These are phyloP conservation scores for Agriopis aurantiaria DNA, from an alignment of 2,888 invertebrate species.

Conservation along the genomic window DNA sequence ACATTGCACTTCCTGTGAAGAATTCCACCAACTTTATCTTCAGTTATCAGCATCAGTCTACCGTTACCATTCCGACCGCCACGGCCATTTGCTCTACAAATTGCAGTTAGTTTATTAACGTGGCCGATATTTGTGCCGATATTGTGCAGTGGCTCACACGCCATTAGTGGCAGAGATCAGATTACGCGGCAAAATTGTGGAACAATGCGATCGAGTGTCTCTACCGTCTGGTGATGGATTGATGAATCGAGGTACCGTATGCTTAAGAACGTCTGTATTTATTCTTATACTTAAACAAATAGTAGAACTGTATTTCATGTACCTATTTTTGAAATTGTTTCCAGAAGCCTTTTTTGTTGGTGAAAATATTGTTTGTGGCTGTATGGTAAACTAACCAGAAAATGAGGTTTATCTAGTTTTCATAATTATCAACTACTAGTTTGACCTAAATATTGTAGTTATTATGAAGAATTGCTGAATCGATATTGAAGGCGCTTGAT, in stretches of 20 bases:
- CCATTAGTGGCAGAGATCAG: constrained; percentile 69
- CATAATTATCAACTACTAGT: constrained; percentile 5
- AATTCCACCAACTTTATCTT: constrained; percentile 24
- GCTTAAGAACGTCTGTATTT: not conserved
- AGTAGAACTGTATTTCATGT: not conserved
- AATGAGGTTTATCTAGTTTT: not conserved
- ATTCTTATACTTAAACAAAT: not conserved
- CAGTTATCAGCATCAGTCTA: constrained; percentile 33
- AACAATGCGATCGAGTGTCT: constrained; percentile 74
- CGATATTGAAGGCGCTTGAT: constrained; percentile 7
- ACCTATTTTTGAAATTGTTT: not conserved
- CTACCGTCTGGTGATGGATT: constrained; percentile 47
- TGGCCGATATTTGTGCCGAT: constrained; percentile 33
- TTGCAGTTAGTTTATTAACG: constrained; percentile 44
- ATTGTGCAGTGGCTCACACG: constrained; percentile 49
- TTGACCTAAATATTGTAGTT: constrained; percentile 12
- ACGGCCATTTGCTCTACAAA: constrained; percentile 43
- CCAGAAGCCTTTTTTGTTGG: not conserved
- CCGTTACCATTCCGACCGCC: constrained; percentile 30
- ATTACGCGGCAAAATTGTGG: constrained; percentile 80
- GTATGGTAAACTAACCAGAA: not conserved
- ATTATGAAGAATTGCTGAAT: constrained; percentile 7
- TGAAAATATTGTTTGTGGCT: not conserved
- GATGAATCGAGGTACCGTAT: constrained; percentile 56
- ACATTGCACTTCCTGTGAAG: not conserved